A percentile compares a stretch with the other conserved stretches of the same genome.
These are phyloP conservation scores for Lophura nycthemera DNA, from an alignment of 2,113 vertebrate species.

Conservation along the genomic window DNA sequence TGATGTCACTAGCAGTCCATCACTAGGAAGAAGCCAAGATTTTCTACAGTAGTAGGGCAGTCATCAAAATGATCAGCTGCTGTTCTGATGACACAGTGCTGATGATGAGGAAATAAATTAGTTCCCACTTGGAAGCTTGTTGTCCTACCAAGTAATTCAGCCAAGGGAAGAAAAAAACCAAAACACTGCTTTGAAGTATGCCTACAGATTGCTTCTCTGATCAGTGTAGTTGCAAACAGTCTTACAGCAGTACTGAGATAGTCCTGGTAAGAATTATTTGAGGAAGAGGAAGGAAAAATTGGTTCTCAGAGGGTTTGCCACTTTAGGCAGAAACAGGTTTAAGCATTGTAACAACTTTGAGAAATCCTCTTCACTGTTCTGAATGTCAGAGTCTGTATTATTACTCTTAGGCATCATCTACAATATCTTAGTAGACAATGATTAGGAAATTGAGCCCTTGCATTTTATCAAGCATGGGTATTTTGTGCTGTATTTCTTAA, in stretches of 20 bases:
- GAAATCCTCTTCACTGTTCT: background rate
- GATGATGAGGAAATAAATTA: background rate
- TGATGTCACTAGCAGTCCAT: background rate
- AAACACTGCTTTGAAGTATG: accelerated
- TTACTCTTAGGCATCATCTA: background rate
- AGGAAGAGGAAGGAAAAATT: background rate
- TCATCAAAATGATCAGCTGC: background rate
- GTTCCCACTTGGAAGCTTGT: background rate
- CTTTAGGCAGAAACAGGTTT: background rate
- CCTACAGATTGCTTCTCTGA: background rate
- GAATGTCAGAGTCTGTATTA: background rate
- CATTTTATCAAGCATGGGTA: background rate
- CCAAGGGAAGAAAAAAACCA: background rate
- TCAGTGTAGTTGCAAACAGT: background rate
- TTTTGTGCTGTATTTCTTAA: slow-evolving; percentile 24
- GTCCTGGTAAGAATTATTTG: background rate
- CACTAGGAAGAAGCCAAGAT: background rate
- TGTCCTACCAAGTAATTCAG: background rate
- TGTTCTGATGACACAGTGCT: background rate
- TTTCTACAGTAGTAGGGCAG: background rate
- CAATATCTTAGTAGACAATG: background rate
- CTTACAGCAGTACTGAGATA: background rate
- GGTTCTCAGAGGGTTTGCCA: background rate
- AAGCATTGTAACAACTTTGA: background rate
- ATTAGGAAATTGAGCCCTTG: background rate